These are phyloP conservation scores for Galeopsomyia nigrocyanea DNA, from an alignment of 2,888 invertebrate species.

Conservation along the genomic window DNA sequence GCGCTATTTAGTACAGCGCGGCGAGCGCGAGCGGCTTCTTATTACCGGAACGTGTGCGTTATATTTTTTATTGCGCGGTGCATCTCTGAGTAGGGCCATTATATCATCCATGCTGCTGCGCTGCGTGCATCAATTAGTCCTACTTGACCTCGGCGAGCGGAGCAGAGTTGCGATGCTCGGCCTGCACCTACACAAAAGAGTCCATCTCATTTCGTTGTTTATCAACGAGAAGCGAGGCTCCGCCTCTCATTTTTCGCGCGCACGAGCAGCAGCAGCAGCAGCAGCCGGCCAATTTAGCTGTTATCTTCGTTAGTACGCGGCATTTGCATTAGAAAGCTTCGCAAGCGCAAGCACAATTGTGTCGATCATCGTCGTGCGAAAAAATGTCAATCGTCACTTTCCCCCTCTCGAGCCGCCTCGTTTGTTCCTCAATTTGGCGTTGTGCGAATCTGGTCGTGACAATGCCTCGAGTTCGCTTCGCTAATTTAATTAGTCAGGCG, in stretches of 20 bases:
- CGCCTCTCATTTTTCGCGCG: slow-evolving; percentile 1
- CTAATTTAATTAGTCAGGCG: not conserved
- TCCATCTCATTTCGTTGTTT: not conserved
- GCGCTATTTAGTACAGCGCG: slow-evolving; percentile 5
- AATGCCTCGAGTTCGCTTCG: too few species aligned
- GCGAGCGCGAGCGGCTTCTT: slow-evolving; percentile 13
- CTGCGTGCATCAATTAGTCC: slow-evolving; percentile 59
- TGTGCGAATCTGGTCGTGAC: too few species aligned
- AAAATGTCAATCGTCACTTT: slow-evolving; percentile 8
- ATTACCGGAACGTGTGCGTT: slow-evolving; percentile 35
- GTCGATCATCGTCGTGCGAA: slow-evolving; percentile 1
- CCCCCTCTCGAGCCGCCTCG: not conserved
- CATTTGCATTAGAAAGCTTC: slow-evolving; percentile 42
- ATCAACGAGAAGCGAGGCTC: not conserved
- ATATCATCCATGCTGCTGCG: slow-evolving; percentile 17
- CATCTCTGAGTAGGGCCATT: slow-evolving; percentile 21
- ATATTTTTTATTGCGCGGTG: slow-evolving; percentile 15
- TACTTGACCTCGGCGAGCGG: slow-evolving; percentile 60
- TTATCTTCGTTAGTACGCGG: slow-evolving; percentile 9
- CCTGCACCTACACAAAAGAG: not conserved
- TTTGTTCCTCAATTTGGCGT: not conserved
- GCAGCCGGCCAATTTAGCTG: slow-evolving; percentile 24
- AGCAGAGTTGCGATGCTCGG: slow-evolving; percentile 8
- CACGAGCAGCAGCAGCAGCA: not conserved
- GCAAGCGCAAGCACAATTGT: slow-evolving; percentile 15